Base-by-base conservation (phyloP, 2,113 vertebrate genomes). In the Lagopus leucura region DNA sequence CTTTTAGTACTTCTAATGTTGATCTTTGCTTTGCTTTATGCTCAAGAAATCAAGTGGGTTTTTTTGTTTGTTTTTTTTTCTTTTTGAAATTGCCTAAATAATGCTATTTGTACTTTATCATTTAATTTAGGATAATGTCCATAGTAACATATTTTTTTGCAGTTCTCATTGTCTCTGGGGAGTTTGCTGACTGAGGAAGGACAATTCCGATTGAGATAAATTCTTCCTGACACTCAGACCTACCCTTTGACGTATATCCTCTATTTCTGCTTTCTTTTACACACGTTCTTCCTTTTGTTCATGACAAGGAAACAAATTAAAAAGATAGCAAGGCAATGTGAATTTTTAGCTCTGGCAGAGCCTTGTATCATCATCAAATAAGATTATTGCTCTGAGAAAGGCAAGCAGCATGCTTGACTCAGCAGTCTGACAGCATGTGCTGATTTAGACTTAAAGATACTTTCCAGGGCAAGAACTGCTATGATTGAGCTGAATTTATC, bases 251-350 rank as follows among this genome's bases (percentile, higher is more conserved):
- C 93, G 79, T 92, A 40, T 66, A 85, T 74, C 47, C 63, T 92
- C 75, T 91, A 47, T 94, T 96, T 91, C 64, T 85, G 79, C 89
- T 95, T 87, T 93, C 78, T 91, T 60, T 71, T 93, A 82, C 16
- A 4, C 54, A 71, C 54, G 8, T 24, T 95, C 43, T 95, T 94
- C 71, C 82, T 93, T 94, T 92, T 94, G 57, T 89, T 86, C 52
- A n/a, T 61, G 52, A n/a, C 65, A 83, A 92, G 88, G 85, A 94
- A 96, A 60, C 1, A 5, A 70, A 89, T 91, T 95, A 95, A 89
- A 95, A 76, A 87, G 82, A 78, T 86, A 92, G 57, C 32, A 91
- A 54, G 61, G 24, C 42, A 78, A 20, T 67, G 47, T 86, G 85
- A 88, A 86, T 88, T 90, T 93, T 72, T 34, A 88, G 69, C 57